Base-by-base conservation (phyloP, 2,888 invertebrate species). In the Ganaspis brasiliensis region DNA sequence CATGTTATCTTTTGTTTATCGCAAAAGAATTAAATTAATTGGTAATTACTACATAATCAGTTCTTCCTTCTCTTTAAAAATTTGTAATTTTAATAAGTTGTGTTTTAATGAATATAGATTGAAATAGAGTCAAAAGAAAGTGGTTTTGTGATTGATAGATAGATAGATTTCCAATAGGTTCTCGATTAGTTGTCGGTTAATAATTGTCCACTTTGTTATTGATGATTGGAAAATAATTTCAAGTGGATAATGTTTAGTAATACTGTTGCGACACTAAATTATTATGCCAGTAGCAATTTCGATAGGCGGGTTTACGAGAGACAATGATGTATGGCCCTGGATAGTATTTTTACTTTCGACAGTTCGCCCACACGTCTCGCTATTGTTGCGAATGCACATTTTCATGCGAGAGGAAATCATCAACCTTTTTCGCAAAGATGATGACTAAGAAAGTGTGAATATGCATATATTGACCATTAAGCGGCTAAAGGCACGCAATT, bases 271-370 rank as follows among this genome's bases (percentile, higher is more conserved):
- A 67, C 45, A 45, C 24, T 45, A 45, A 67, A 67, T 67, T 21
- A 67, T 14, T 45, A 8, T 40, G 21, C 21, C 24, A 21, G 24
- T 67, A 67, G 67, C 67, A 67, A 67, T 45, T 67, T 67, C 24
- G 67, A 67, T 26, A 67, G 67, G 45, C 67, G 45, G 67, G 45
- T 45, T 45, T 40, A 45, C 24, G 5, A 67, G n/a, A 45, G 26
- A 45, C 67, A 67, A 67, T 67, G 26, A 67, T 67, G 24, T 67
- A 67, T 67, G 26, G 45, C 67, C 67, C 6, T 67, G 45, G 24
- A 24, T 14, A 8, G 67, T 67, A 67, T 67, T 67, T 63, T 67
- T 67, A 67, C 67, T 45, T 67, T 67, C 67, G 67, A 26, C 24
- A 10, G 45, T 45, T 67, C 67, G 45, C 67, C 67, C 67, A 67